phyloP scores from a whole-genome alignment of 2,888 invertebrate genomes.

The Epinotia brunnichana region DNA sequence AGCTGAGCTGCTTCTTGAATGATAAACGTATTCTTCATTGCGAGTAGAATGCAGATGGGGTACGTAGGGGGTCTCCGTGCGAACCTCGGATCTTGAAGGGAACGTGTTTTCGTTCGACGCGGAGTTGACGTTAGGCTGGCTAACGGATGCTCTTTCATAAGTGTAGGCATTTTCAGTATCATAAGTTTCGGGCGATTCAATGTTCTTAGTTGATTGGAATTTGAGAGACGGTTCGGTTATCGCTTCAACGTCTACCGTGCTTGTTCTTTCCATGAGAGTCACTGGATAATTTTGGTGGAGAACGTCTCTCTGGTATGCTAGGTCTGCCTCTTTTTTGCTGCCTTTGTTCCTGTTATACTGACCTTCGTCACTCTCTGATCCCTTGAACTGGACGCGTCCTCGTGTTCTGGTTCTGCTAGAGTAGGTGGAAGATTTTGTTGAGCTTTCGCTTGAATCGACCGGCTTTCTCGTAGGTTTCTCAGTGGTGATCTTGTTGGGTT shows the following conservation, averaged over 20 bases:
- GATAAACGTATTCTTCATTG: conserved; percentile 61
- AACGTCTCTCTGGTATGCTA: conserved; percentile 86
- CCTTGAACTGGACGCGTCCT: conserved; percentile 81
- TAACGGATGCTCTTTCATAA: conserved; percentile 69
- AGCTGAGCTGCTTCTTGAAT: conserved; percentile 60
- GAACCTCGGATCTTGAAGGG: conserved; percentile 56
- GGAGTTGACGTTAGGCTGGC: conserved; percentile 58
- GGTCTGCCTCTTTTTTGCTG: conserved; percentile 67
- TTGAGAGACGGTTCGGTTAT: conserved; percentile 71
- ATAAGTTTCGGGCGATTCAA: conserved; percentile 60
- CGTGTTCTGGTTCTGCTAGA: conserved; percentile 69
- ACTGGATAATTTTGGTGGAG: conserved; percentile 86
- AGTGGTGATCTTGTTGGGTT: conserved; percentile 73
- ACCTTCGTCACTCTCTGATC: conserved; percentile 69
- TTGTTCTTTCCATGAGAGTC: conserved; percentile 78
- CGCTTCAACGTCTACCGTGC: conserved; percentile 78
- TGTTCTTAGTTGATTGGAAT: conserved; percentile 56
- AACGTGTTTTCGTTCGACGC: conserved; percentile 61
- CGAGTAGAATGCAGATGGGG: conserved; percentile 58
- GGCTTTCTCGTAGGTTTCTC: conserved; percentile 66
- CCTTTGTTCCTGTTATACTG: conserved; percentile 63
- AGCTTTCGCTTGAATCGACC: conserved; percentile 63
- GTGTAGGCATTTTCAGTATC: conserved; percentile 78
- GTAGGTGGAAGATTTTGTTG: conserved; percentile 60
- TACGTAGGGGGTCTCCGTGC: conserved; percentile 62